Evolutionary conservation across 37 sponge, comb jelly and placozoan species (phyloP).

Genomic region (Beroe forskalii): DNA sequence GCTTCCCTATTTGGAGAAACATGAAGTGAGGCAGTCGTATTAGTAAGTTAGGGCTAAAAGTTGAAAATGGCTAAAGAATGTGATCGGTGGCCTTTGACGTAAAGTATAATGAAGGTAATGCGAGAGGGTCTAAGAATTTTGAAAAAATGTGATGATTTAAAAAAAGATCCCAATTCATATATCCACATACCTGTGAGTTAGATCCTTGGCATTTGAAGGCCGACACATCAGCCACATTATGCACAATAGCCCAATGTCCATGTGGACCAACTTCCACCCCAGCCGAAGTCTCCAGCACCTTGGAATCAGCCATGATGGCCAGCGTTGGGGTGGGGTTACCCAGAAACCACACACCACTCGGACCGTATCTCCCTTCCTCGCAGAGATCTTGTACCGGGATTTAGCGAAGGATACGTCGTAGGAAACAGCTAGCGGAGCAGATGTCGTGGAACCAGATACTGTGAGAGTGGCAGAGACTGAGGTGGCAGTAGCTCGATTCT

Average conservation of each 20-base stretch:
- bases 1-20: too few species aligned
- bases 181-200: too few species aligned
- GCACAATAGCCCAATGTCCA: not conserved
- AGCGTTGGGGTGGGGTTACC: conserved; percentile 44
- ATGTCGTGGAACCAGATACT: not conserved
- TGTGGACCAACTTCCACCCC: not conserved
- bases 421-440: not conserved
- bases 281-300: not conserved
- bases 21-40: too few species aligned
- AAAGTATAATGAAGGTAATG: too few species aligned
- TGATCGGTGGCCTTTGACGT: too few species aligned
- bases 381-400: conserved; percentile 22
- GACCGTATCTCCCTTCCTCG: conserved; percentile 35
- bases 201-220: conserved; percentile 10
- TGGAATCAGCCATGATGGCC: not conserved
- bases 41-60: too few species aligned
- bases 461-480: not conserved
- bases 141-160: too few species aligned
- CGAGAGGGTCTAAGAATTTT: too few species aligned
- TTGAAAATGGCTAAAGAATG: too few species aligned
- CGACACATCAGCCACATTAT: not conserved
- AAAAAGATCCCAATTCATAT: too few species aligned
- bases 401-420: conserved; percentile 40
- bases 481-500: not conserved
- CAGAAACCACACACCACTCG: conserved; percentile 40